Base-by-base conservation (phyloP, 1,140 invertebrate species). In the Drosophila nikananu region DNA sequence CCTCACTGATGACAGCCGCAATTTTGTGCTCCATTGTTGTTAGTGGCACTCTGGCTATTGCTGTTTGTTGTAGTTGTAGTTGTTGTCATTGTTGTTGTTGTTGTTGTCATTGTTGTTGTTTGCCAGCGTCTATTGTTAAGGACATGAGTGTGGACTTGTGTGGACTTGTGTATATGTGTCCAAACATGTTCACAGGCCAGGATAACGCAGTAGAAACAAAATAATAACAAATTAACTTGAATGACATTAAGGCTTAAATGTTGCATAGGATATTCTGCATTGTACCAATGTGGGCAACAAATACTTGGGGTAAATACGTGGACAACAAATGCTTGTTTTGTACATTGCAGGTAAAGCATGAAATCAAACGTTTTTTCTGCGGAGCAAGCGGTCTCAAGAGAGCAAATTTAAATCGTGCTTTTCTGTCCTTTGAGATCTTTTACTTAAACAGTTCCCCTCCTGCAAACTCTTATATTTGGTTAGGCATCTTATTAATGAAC, bases 1-100 rank as follows among this genome's bases (percentile, higher is more conserved):
- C 84, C 84, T 81, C 84, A 87, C 84, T 89, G 84, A 87, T 87
- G 84, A 87, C 84, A 87, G 84, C 84, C 81, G 84, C 84, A 87
- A 87, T 89, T 87, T 87, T 84, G 81, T 84, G 66, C 74, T 48
- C 61, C 81, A 81, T 87, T 87, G 84, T 87, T 86, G 80, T 77
- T 65, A 65, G 73, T 77, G 52, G 48, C 77, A 67, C 42, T 54
- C 44, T 12, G 54, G 58, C 44, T 80, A 66, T 66, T 49, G 21
- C 27, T 62, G 17, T 35, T 58, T 74, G 46, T 32, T 30, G 49
- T 52, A n/a, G 10, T 51, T 49, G 15, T 42, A 61, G 39, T 61
- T 67, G 58, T 32, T 51, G 39, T 61, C 63, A 52, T 32, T 51
- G 9, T 49, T 49, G 15, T 42, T 60, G 39, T 61, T 67, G 58